Base-by-base conservation (phyloP, 2,888 invertebrate genomes). In the Automeris io region DNA sequence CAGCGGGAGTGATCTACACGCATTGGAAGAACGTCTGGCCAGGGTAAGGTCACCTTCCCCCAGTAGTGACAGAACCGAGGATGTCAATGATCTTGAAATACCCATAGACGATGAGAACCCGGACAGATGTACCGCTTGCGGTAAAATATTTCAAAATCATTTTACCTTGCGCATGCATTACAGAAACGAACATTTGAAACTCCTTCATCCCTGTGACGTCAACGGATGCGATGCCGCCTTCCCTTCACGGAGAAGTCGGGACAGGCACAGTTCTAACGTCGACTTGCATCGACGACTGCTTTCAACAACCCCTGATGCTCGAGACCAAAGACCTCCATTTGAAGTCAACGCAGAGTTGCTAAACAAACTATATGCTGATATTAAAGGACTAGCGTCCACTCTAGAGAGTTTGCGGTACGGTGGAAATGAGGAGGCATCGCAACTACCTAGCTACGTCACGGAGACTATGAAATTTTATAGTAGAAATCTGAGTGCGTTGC, bases 141-240 rank as follows among this genome's bases (percentile, higher is more conserved):
- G 94, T 11, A 95, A 95, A 81, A 90, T 93, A 69, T 96, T 96
- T 88, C 95, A 94, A 71, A 96, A 95, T 77, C 95, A 95, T 73
- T 95, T 96, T 71, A 94, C 93, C 29, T 91, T 96, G 55, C 95
- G 95, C 64, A 94, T 95, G 51, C 96, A 96, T 76, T 96, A 94
- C 78, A 94, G 95, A 80, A 96, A 93, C 76, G 95, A 95, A 36
- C 96, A 96, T 75, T 89, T 96, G 51, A 96, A 95, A 72, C 80
- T 96, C 61, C 93, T 95, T 90, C 96, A 96, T 69, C 93, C 93
- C 37, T 96, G 96, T 79, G 95, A 93, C 54, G 94, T 96, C 22
- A 95, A 92, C 61, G 96, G 96, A 1, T 96, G 96, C 76, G 95
- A 95, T 70, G 96, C 96, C 4, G 93, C 95, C 5, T 96, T 96